These are phyloP conservation scores for Tetranychus piercei DNA, from an alignment of 2,888 invertebrate genomes.

Conservation along the genomic window DNA sequence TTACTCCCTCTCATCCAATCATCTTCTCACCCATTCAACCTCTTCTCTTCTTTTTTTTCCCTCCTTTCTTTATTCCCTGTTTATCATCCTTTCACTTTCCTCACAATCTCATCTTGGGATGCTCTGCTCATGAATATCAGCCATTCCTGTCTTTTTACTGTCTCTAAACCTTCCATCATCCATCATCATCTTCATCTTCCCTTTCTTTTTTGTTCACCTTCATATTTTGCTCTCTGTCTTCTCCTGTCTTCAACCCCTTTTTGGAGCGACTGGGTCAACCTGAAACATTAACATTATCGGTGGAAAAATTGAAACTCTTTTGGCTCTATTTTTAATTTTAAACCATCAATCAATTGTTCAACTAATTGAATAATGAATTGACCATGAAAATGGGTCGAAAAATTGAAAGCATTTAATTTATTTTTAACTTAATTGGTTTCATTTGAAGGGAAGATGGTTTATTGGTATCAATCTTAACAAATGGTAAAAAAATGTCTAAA, in stretches of 20 bases:
- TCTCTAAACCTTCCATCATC: background rate
- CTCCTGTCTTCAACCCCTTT: background rate
- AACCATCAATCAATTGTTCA: too few relatives aligned
- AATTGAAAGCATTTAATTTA: too few relatives aligned
- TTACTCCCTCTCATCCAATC: background rate
- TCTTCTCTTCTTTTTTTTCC: background rate
- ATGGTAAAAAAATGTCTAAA: background rate
- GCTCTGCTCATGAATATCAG: conserved; percentile 6
- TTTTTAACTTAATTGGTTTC: too few relatives aligned
- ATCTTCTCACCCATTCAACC: background rate
- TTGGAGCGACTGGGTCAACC: background rate
- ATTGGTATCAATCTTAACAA: too few relatives aligned
- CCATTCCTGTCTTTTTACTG: background rate
- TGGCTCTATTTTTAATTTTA: too few relatives aligned
- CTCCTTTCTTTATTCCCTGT: conserved; percentile 2
- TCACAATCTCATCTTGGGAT: background rate
- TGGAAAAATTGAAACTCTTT: too few relatives aligned
- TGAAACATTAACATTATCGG: too few relatives aligned
- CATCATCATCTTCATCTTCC: background rate
- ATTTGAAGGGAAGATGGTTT: too few relatives aligned
- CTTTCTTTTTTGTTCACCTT: background rate
- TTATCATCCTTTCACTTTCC: background rate
- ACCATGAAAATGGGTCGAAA: too few relatives aligned
- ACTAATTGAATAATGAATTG: too few relatives aligned
- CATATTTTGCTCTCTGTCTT: background rate